phyloP scores from a whole-genome alignment of 2,113 vertebrate genomes.

The Barnardius zonarius region DNA sequence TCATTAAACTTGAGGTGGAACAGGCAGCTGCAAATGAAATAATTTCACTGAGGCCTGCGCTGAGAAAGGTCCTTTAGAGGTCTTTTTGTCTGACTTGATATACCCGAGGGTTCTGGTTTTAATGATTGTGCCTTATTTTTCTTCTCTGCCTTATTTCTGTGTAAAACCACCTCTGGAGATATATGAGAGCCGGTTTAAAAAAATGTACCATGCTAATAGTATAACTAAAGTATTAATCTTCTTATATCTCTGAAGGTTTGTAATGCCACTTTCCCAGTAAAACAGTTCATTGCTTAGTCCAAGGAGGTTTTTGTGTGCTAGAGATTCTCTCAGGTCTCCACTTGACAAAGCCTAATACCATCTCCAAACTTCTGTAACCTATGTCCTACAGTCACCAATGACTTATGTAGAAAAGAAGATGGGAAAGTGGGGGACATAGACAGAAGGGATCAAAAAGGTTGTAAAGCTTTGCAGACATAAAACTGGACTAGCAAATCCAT shows the following conservation, averaged over 20 bases:
- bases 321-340: background rate
- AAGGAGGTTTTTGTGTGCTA: background rate
- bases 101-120: background rate
- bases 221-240: background rate
- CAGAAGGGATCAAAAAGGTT: background rate
- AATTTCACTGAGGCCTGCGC: background rate
- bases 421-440: background rate
- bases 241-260: background rate
- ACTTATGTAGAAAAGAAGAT: background rate
- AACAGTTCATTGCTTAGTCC: background rate
- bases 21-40: background rate
- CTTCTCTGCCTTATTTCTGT: background rate
- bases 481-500: background rate
- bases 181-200: background rate
- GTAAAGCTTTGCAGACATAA: background rate
- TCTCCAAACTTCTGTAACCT: background rate
- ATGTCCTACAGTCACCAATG: background rate
- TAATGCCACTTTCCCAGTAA: background rate
- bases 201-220: background rate
- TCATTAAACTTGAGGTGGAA: background rate
- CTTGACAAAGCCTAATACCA: background rate
- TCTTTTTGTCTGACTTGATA: background rate
- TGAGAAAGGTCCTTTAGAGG: background rate
- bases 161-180: background rate
- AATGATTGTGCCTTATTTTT: background rate